A percentile compares a stretch with the other conserved stretches of the same genome.
phyloP scores from a whole-genome alignment of 2,113 vertebrate genomes.

The Varanus komodoensis region DNA sequence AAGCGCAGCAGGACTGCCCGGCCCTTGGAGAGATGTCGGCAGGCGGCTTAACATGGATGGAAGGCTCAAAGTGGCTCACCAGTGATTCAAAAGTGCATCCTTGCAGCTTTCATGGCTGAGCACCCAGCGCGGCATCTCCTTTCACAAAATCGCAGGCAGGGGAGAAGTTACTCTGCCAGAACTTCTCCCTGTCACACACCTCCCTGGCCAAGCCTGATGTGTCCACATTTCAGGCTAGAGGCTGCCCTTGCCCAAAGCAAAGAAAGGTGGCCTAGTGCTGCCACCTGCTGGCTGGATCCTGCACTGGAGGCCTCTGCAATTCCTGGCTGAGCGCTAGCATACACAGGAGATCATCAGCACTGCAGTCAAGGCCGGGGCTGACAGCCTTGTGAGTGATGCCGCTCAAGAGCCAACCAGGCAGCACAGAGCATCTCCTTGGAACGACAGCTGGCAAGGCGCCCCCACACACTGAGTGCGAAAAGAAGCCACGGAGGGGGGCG shows the following conservation, averaged over 20 bases:
- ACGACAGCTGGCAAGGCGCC: not conserved
- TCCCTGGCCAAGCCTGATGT: not conserved
- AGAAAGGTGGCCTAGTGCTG: constrained; percentile 55
- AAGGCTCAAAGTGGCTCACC: too few species aligned
- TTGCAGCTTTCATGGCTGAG: not conserved
- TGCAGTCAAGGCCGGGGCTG: constrained; percentile 10
- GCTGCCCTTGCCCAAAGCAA: constrained; percentile 13
- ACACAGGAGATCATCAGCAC: constrained; percentile 45
- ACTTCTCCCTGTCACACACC: not conserved
- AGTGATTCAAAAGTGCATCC: not conserved
- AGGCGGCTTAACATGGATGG: not conserved
- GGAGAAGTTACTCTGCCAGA: not conserved
- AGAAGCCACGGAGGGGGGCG: not conserved
- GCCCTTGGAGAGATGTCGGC: not conserved
- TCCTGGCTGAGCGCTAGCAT: not conserved
- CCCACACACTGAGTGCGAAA: not conserved
- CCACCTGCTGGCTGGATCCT: constrained; percentile 64
- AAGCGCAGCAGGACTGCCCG: not conserved
- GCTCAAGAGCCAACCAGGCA: not conserved
- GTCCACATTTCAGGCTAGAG: not conserved
- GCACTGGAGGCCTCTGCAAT: constrained; percentile 10
- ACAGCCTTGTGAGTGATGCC: not conserved
- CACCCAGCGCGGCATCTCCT: too few species aligned
- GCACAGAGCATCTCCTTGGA: not conserved
- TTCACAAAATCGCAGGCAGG: not conserved